These are phyloP conservation scores for Pan troglodytes DNA, from an alignment of 2,113 vertebrate genomes.

Conservation along the genomic window NHGRI_mPanTro3-v2.1_pri NC_072403.2:153754501-153755000, in stretches of 20 bases:
- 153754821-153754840: slow-evolving; percentile 17
- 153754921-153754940: background rate
- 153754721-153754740: background rate
- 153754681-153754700: slow-evolving; percentile 48
- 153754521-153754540: slow-evolving; percentile 26
- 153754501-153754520: slow-evolving; percentile 31
- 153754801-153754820: slow-evolving; percentile 1
- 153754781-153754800: slow-evolving; percentile 59
- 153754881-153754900: background rate
- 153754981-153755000: background rate
- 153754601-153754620: slow-evolving; percentile 11
- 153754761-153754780: slow-evolving; percentile 60
- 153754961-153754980: background rate
- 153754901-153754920: background rate
- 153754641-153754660: slow-evolving; percentile 36
- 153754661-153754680: slow-evolving; percentile 58
- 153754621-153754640: slow-evolving; percentile 42
- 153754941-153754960: background rate
- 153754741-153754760: slow-evolving; percentile 45
- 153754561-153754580: background rate
- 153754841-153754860: background rate
- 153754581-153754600: background rate
- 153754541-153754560: background rate
- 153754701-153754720: slow-evolving; percentile 44
- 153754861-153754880: background rate